These are phyloP conservation scores for Archocentrus centrarchus DNA, from an alignment of 2,113 vertebrate species.

Conservation along the genomic window DNA sequence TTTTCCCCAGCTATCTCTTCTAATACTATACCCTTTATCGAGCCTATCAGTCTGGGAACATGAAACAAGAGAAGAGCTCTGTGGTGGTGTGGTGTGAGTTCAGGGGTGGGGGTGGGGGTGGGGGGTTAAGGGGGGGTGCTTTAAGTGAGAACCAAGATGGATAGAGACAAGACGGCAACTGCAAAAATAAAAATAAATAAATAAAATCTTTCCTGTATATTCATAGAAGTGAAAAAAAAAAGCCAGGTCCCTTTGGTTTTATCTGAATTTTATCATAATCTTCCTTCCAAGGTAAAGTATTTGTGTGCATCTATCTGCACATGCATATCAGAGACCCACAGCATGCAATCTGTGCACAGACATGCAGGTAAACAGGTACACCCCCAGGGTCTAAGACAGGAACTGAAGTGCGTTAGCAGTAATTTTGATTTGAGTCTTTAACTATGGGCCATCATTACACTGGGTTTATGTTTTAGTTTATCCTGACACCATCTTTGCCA, in stretches of 20 bases:
- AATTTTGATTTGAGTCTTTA: neutral
- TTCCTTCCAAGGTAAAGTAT: neutral
- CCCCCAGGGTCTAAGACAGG: neutral
- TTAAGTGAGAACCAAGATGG: neutral
- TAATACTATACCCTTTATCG: slow-evolving; percentile 41
- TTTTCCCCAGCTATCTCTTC: slow-evolving; percentile 17
- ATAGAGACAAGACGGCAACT: neutral
- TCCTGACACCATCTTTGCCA: neutral
- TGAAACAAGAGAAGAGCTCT: slow-evolving; percentile 38
- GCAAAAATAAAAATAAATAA: neutral
- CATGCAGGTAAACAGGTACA: slow-evolving; percentile 25
- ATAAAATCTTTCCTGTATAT: neutral
- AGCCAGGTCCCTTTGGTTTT: neutral
- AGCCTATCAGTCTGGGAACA: slow-evolving; percentile 39
- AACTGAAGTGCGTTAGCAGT: neutral
- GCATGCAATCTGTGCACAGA: slow-evolving; percentile 6
- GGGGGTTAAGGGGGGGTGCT: neutral
- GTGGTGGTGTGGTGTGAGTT: slow-evolving; percentile 2
- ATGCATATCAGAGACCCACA: slow-evolving; percentile 11
- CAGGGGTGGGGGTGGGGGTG: neutral
- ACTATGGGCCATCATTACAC: too few species aligned
- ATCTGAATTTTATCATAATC: neutral
- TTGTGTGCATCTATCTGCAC: neutral
- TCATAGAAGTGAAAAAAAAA: neutral
- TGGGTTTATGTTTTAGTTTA: neutral